Conservation (phyloP, 2,888 invertebrate genomes). For the Drosophila engyochracea region DNA sequence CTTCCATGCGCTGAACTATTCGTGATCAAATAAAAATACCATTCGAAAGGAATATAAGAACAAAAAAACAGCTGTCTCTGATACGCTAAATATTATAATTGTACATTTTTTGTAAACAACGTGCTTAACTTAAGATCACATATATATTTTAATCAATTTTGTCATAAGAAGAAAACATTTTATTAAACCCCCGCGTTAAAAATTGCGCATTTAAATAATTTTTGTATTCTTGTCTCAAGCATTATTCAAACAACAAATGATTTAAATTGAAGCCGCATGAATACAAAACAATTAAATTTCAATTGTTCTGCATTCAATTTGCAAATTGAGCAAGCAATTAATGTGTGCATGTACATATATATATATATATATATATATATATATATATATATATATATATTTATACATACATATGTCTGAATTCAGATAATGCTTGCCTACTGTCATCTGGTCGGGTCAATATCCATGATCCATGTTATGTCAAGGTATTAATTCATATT, state of each 20-base stretch:
- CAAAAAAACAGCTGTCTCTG: not conserved
- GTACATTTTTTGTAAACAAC: not conserved
- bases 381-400: not conserved
- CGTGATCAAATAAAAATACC: not conserved
- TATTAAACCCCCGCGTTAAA: not conserved
- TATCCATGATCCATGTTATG: no score
- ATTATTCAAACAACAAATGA: not conserved
- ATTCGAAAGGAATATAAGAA: not conserved
- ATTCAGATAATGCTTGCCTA: not conserved
- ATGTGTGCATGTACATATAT: not conserved
- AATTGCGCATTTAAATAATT: not conserved
- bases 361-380: not conserved
- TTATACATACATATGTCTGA: not conserved
- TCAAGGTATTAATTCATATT: not conserved
- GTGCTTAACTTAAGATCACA: not conserved
- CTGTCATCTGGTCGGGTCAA: not conserved
- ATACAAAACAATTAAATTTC: conserved; percentile 1
- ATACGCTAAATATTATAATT: not conserved
- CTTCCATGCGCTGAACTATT: not conserved
- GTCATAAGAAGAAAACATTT: not conserved
- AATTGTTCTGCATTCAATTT: not conserved
- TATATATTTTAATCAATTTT: not conserved
- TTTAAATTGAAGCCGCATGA: not conserved
- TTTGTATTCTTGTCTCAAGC: not conserved
- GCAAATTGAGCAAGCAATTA: conserved; percentile 1